Conservation (phyloP, 2,888 invertebrate species). For the Neoitamus cyanurus region DNA sequence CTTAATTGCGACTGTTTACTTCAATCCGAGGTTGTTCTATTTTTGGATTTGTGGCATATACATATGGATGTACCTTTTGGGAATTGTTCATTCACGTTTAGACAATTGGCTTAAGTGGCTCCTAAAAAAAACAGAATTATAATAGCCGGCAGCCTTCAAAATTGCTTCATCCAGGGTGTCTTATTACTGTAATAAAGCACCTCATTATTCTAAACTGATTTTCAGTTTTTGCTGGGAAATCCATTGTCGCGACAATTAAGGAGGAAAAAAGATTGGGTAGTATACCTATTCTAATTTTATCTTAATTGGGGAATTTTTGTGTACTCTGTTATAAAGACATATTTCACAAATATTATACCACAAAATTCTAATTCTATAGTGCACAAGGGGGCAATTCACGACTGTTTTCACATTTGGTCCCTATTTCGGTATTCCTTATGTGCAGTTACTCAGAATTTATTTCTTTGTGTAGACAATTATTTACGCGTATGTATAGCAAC, state of each 20-base stretch:
- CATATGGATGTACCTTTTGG: not conserved
- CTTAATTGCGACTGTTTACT: not conserved
- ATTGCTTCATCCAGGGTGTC: not conserved
- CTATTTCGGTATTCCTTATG: too few relatives aligned
- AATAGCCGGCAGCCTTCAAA: not conserved
- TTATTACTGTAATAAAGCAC: not conserved
- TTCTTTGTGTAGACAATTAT: too few relatives aligned
- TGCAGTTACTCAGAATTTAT: too few relatives aligned
- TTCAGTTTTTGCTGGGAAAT: not conserved
- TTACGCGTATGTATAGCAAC: too few relatives aligned
- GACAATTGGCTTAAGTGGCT: not conserved
- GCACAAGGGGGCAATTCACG: too few relatives aligned
- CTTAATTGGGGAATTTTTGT: too few relatives aligned
- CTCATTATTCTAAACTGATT: not conserved
- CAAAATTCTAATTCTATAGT: too few relatives aligned
- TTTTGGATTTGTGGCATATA: not conserved
- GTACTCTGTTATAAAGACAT: too few relatives aligned
- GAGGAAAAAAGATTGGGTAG: not conserved
- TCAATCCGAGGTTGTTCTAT: not conserved
- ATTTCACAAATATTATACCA: too few relatives aligned
- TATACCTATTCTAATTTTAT: too few relatives aligned
- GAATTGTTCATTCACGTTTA: not conserved
- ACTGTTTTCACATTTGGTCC: too few relatives aligned
- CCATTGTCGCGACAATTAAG: not conserved
- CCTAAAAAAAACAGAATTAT: not conserved